Base-by-base conservation (phyloP, 2,113 vertebrate species). In the Opisthocomus hoazin region DNA sequence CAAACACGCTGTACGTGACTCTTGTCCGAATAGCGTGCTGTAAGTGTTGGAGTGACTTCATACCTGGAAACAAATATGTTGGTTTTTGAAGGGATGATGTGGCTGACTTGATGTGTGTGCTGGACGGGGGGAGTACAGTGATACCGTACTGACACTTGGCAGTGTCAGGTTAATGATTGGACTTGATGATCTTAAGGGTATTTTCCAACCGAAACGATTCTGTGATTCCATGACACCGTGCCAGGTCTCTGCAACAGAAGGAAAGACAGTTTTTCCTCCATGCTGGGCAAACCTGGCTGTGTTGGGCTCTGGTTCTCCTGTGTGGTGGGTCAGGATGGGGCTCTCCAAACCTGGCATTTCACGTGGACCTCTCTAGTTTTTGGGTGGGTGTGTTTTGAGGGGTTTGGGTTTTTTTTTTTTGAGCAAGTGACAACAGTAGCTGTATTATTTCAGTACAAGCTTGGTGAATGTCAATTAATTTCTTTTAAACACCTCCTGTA, bases 371-470 rank as follows among this genome's bases (percentile, higher is more conserved):
- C 19, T 58, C 61, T 63, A n/a, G 3, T 19, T 58, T 86, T 83
- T 30, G 61, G 6, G 12, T 63, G 24, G n/a, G n/a, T n/a, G n/a
- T n/a, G n/a, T n/a, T n/a, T n/a, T n/a, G n/a, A n/a, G n/a, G n/a
- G n/a, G 9, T 65, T 60, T 39, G 18, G 22, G 37, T 37, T 66
- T 41, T 17, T 34, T 18, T 26, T 82, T 70, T 84, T 58, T 41
- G 12, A 26, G 11, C 0, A 0, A 29, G 36, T 10, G 24, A 39
- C 45, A 36, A 24, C 20, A 39, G 30, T 26, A 32, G 34, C 34
- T 77, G 19, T 27, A 53, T 17, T 27, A 36, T 53, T 70, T 81
- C 58, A 69, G 11, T 36, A 29, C 16, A 27, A 90, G 15, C 14
- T 8, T 51, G 26, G 12, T 73, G n/a, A 63, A 41, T 58, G 27